phyloP scores from a whole-genome alignment of 2,113 vertebrate genomes.

The Rhinopomastus cyanomelas region DNA sequence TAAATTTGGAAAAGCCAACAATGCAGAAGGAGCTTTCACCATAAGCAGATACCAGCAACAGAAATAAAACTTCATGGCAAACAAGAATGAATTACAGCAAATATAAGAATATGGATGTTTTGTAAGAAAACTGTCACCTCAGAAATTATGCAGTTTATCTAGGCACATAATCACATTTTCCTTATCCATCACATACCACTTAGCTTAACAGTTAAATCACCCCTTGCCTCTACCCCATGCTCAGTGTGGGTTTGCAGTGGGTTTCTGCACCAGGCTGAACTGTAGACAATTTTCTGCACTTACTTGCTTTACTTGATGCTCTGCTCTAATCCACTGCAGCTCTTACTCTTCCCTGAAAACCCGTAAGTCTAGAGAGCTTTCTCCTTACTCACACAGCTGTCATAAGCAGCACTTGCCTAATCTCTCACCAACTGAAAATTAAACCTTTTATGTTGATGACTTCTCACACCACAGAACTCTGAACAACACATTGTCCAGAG shows the following conservation, averaged over 20 bases:
- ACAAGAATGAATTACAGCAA: background rate
- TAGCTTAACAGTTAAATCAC: background rate
- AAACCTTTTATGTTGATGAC: background rate
- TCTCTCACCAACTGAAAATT: background rate
- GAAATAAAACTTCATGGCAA: background rate
- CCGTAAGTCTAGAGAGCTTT: accelerated
- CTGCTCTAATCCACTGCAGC: background rate
- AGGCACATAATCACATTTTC: background rate
- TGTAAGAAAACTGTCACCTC: background rate
- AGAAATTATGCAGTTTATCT: background rate
- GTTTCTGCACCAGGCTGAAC: background rate
- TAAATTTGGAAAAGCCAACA: background rate
- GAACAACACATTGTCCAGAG: background rate
- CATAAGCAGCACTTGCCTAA: background rate
- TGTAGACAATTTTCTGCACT: background rate
- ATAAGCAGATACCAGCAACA: background rate
- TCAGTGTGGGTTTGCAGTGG: background rate
- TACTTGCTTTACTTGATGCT: background rate
- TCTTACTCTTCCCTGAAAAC: background rate
- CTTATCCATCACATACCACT: background rate
- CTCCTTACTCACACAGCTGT: background rate
- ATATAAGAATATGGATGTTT: background rate
- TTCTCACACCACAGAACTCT: background rate
- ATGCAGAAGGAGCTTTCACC: background rate
- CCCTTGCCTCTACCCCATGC: background rate